Evolutionary conservation across 2,113 vertebrate species (phyloP), one percentile per base, ranked within the genome.

Genomic region (Pachyramphus minor): DNA sequence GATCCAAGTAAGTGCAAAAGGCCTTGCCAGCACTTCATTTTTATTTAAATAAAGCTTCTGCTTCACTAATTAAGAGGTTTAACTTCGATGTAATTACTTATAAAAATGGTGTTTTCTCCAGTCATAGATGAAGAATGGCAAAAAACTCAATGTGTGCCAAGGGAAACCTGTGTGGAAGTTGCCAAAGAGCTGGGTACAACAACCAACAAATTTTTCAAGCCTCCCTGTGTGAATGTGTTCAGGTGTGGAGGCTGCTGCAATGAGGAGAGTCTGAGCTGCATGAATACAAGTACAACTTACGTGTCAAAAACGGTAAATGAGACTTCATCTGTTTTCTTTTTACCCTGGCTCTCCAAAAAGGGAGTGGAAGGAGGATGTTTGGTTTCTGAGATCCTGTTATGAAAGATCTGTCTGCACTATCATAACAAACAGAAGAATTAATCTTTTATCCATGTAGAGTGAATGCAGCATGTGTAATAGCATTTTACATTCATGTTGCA

Each of bases 81-180:
- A 56, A 52, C 37, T 19, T 76, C 78, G 33, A 53, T 14, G n/a
- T 39, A 55, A 39, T 72, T 62, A 69, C 41, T 79, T 55, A 74
- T 81, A 89, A 89, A 78, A 83, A 60, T 22, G 50, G 25, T 95
- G 25, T 79, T 96, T 85, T 96, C 84, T 92, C 33, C 85, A 99
- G 99, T 99, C 86, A 99, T 99, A 93, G 99, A 99, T 62, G 99
- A 99, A 47, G 99, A 99, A 95, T 99, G 99, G 99, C 99, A 99
- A 96, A 98, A 98, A 90, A 99, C 99, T 25, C 99, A 99, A 94
- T 99, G 99, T 37, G 98, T 98, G 97, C 99, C 99, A 44, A 97
- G 99, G 95, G 99, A 99, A 97, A 99, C 99, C 4, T 99, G 99
- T 0, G 98, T 99, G 17, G 99, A 99, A 69, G 99, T 99, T 64